Evolutionary conservation across 1,140 invertebrate species (phyloP), one percentile per base, ranked within the genome.

Genomic region (Bombus superbus): DNA sequence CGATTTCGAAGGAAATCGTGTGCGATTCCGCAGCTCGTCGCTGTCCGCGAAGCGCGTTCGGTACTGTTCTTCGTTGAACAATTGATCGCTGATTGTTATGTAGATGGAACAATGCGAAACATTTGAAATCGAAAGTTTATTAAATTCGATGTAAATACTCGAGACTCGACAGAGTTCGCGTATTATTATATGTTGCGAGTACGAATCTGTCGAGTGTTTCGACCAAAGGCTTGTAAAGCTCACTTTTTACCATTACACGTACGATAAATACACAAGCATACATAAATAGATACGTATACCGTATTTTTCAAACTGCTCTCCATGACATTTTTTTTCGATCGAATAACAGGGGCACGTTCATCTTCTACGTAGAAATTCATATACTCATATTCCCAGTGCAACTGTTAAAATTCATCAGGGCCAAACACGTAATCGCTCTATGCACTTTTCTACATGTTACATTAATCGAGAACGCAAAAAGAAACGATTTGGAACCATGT

Each of bases 381-480:
- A 62, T 1, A 4, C 38, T 35, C 11, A 22, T 32, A 25, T 22
- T 47, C 3, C n/a, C 6, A 44, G 22, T 9, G 28, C 42, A n/a
- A 35, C 40, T 73, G 71, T 81, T 59, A 4, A 71, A 47, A 66
- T 68, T 10, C n/a, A 79, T 68, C 47, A 62, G 76, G 32, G 59
- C 64, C 76, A 72, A 80, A 62, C 75, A 78, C 40, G 53, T 68
- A 59, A 68, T 42, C 73, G 25, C 53, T 77, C 73, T 3, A 64
- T 40, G 28, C 53, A 71, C 79, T 86, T 77, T 91, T 88, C 71
- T 91, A 91, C 71, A 81, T 76, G 80, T 86, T 91, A 72, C 66
- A 69, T 71, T 53, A 53, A 47, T 76, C 83, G 68, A 68, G 73
- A 75, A 72, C 64, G 72, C 72, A 57, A 32, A 64, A 15, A 64